Conservation (phyloP, 2,113 vertebrate species). For the Orcinus orca region DNA sequence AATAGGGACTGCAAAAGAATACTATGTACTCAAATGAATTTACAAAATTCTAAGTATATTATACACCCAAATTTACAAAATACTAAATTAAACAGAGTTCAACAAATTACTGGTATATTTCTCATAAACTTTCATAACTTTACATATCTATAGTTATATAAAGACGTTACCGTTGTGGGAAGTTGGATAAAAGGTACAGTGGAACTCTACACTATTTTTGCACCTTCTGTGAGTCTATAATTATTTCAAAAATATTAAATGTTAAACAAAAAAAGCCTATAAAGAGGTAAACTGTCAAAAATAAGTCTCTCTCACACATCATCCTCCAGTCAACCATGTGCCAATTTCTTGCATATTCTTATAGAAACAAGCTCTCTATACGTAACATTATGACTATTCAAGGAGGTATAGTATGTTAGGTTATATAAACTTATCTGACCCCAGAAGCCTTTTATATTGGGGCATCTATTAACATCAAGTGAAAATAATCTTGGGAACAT, state of each 20-base stretch:
- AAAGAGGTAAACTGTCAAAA: conserved; percentile 27
- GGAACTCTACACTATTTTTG: not conserved
- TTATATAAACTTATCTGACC: not conserved
- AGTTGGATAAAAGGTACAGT: not conserved
- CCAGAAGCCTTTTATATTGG: not conserved
- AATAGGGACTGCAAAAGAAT: not conserved
- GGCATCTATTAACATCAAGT: not conserved
- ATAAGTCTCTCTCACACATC: not conserved
- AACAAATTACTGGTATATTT: not conserved
- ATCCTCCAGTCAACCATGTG: not conserved
- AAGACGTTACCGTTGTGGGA: not conserved
- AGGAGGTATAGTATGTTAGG: not conserved
- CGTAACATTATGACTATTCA: not conserved
- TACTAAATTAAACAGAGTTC: not conserved
- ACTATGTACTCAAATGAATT: not conserved
- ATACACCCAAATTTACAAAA: conserved; percentile 28
- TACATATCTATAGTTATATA: not conserved
- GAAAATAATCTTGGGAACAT: not conserved
- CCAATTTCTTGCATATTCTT: not conserved
- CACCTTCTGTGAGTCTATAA: not conserved
- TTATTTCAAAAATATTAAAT: conserved; percentile 3
- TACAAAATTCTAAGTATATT: conserved; percentile 7
- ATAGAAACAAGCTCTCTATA: not conserved
- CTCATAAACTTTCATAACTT: not conserved
- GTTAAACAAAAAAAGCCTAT: not conserved